Base-by-base conservation (phyloP, 2,113 vertebrate genomes). In the Cheirogaleus medius region DNA sequence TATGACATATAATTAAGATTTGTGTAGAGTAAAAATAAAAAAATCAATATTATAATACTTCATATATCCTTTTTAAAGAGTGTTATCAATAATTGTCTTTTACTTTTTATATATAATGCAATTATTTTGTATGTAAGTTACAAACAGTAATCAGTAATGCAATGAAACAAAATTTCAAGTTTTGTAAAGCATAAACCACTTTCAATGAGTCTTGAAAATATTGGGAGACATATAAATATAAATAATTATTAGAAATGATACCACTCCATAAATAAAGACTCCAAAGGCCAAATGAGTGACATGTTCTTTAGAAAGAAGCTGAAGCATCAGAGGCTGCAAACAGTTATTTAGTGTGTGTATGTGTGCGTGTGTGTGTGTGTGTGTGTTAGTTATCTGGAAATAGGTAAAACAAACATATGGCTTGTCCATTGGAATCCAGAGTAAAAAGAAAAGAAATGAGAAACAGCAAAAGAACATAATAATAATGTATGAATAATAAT, bases 311-410 rank as follows among this genome's bases (percentile, higher is more conserved):
- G 54, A 56, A 42, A 73, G 42, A 63, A 58, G 21, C 42, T 23
- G 3, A 1, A 37, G 54, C 37, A 4, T 10, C 2, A 58, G 34
- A 66, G 42, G 25, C 27, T 18, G 0, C 11, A 54, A 54, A 18
- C 39, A 56, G 1, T 83, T 56, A 54, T 23, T 34, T 17, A 42
- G 14, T 14, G 14, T 74, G 2, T 21, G 52, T 29, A 9, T 17
- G 0, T 29, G 6, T 37, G 14, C 17, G n/a, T 66, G 39, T 8
- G 17, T 54, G 52, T 29, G 14, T 66, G 9, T 29, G 12, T 27
- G 11, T 49, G 12, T 64, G 6, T 71, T n/a, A 60, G 18, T 85
- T 9, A 66, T 42, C 60, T 74, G 25, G 15, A 77, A 83, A 77
- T 11, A n/a, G 14, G 17, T 7, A 60, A 92, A 37, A 21, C 37